Evolutionary conservation across 2,113 vertebrate genomes (phyloP).

Genomic region (Cyprinodon brontotheroides): DNA sequence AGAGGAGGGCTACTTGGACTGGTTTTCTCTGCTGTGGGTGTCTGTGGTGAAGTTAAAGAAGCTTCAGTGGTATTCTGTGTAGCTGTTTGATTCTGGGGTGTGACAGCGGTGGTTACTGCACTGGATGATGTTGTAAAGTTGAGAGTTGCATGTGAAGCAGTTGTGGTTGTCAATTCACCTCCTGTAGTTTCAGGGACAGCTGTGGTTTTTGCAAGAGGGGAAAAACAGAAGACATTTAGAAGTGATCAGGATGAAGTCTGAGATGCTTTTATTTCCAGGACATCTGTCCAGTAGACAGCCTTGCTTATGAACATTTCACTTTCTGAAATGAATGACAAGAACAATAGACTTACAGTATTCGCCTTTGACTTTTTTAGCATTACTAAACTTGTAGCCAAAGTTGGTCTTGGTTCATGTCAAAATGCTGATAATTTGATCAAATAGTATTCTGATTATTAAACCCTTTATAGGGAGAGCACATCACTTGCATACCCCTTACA

Average conservation of each 20-base stretch:
- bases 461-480: no score
- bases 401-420: no score
- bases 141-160: accelerated
- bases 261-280: neutral
- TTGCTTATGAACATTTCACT: no score
- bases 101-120: neutral
- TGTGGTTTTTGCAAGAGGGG: neutral
- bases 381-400: no score
- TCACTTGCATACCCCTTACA: no score
- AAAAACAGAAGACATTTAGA: neutral
- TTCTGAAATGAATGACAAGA: no score
- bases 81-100: neutral
- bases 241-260: neutral
- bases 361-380: no score
- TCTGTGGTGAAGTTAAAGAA: constrained; percentile 10
- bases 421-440: no score
- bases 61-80: neutral
- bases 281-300: no score
- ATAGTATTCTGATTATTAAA: no score
- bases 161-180: neutral
- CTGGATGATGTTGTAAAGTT: neutral
- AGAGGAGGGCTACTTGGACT: neutral
- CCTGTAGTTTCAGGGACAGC: neutral
- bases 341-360: no score
- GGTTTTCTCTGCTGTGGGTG: constrained; percentile 12